These are phyloP conservation scores for Acestrorhynchus altus DNA, from an alignment of 2,797 vertebrate genomes.

Conservation along the genomic window DNA sequence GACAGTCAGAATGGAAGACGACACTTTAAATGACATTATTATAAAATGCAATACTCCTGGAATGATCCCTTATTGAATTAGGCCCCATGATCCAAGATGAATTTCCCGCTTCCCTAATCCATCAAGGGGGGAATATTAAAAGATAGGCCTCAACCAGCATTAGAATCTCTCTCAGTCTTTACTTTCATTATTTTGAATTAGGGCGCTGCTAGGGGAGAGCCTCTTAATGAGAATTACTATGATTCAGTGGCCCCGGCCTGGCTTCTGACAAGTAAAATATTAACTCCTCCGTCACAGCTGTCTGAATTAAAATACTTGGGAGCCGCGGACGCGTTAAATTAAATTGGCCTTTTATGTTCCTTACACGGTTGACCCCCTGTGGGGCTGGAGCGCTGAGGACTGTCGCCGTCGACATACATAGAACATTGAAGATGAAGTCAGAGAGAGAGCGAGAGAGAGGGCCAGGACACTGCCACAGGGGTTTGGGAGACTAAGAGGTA, in stretches of 20 bases:
- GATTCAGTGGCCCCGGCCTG: slow-evolving; percentile 99
- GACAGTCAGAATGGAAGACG: slow-evolving; percentile 99
- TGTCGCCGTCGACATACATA: slow-evolving; percentile 55
- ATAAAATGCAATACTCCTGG: slow-evolving; percentile 99
- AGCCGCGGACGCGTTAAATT: slow-evolving; percentile 99
- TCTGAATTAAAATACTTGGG: slow-evolving; percentile 99
- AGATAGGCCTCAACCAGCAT: slow-evolving; percentile 99
- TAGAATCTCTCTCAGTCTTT: slow-evolving; percentile 99
- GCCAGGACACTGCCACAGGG: slow-evolving; percentile 19
- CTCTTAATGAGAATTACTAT: slow-evolving; percentile 99
- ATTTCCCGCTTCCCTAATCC: slow-evolving; percentile 99
- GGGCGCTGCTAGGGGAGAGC: slow-evolving; percentile 99
- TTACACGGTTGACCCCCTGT: slow-evolving; percentile 99
- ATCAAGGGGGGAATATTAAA: slow-evolving; percentile 99
- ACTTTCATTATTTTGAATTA: slow-evolving; percentile 99
- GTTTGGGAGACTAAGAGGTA: slow-evolving; percentile 2
- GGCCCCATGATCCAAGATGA: slow-evolving; percentile 99
- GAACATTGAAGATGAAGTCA: slow-evolving; percentile 59
- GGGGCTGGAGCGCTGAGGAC: slow-evolving; percentile 87
- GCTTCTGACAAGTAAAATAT: slow-evolving; percentile 99
- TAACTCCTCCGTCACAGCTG: slow-evolving; percentile 99
- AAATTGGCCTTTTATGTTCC: slow-evolving; percentile 99
- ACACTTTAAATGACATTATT: slow-evolving; percentile 99
- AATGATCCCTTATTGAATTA: slow-evolving; percentile 99
- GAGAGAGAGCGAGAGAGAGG: slow-evolving; percentile 54